phyloP scores from a whole-genome alignment of 2,797 vertebrate species.

The Setipinna tenuifilis region DNA sequence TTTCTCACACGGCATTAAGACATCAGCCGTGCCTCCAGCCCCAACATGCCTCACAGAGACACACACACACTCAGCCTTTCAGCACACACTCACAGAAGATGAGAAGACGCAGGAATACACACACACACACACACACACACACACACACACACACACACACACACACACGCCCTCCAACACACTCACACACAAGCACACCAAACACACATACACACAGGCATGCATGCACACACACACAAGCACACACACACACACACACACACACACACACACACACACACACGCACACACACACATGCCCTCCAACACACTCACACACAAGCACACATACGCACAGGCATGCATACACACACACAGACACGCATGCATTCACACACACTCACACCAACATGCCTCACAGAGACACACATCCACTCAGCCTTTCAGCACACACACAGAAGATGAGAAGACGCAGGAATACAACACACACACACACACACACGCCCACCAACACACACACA shows the following conservation, averaged over 20 bases:
- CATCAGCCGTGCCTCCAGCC: neutral
- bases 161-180: neutral
- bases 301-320: too few relatives aligned
- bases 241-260: neutral
- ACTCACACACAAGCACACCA: neutral
- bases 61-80: neutral
- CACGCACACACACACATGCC: too few relatives aligned
- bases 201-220: too few relatives aligned
- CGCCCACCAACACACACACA: too few relatives aligned
- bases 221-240: neutral
- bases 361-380: too few relatives aligned
- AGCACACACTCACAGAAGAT: neutral
- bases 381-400: neutral
- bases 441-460: too few relatives aligned
- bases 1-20: slow-evolving; percentile 8
- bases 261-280: neutral
- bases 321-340: too few relatives aligned
- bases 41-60: neutral
- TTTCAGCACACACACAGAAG: neutral
- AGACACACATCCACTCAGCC: neutral
- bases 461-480: too few relatives aligned
- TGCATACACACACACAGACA: too few relatives aligned
- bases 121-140: neutral
- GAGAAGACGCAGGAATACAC: neutral
- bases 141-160: neutral